Evolutionary conservation across 2,113 vertebrate species (phyloP).

Genomic region (Picathartes gymnocephalus): DNA sequence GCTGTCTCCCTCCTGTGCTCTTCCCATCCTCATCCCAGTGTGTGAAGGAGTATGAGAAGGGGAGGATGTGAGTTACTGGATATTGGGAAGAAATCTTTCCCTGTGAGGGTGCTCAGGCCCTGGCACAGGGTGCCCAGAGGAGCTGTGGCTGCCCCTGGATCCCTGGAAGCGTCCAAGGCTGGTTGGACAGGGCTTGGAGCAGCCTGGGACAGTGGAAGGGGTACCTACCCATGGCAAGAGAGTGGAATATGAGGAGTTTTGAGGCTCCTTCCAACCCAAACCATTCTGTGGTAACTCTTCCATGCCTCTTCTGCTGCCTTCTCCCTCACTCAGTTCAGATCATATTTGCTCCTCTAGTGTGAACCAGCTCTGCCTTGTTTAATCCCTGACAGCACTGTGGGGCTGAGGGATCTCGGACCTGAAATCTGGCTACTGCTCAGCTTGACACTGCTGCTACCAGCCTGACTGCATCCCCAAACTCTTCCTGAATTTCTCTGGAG

Average conservation of each 20-base stretch:
- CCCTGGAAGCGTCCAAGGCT: accelerated
- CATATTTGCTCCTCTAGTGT: not conserved
- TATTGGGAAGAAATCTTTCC: not conserved
- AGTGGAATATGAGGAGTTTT: not conserved
- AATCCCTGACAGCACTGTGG: not conserved
- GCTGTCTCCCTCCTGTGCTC: not conserved
- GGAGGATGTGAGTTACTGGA: not conserved
- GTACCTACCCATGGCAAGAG: not conserved
- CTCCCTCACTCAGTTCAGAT: not conserved
- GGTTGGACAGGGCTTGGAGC: not conserved
- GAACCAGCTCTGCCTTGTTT: not conserved
- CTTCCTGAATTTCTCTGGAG: not conserved
- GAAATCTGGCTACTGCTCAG: not conserved
- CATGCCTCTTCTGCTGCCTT: not conserved
- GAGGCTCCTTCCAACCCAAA: not conserved
- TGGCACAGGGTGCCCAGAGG: not conserved
- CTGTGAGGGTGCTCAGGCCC: accelerated
- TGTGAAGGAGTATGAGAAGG: not conserved
- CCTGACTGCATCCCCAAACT: not conserved
- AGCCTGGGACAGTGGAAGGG: accelerated
- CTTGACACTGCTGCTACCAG: not conserved
- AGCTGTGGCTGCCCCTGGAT: not conserved
- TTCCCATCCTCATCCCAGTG: not conserved
- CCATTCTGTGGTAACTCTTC: not conserved
- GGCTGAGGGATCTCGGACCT: not conserved